phyloP scores from a whole-genome alignment of 2,797 vertebrate species.

The Rhodeus uyekii region DNA sequence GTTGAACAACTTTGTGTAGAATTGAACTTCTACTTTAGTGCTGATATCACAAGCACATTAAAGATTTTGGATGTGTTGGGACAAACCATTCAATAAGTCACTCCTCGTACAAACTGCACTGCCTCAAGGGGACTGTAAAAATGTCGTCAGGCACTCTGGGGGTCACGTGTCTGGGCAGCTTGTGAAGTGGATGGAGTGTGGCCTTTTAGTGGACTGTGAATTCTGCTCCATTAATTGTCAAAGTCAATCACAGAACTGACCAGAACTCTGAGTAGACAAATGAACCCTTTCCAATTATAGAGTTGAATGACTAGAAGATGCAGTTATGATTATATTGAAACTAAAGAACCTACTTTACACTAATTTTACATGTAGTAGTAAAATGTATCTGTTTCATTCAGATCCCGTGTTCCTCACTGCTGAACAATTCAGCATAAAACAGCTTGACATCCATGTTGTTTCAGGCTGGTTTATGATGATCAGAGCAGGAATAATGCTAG shows the following conservation, averaged over 20 bases:
- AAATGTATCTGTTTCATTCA: neutral
- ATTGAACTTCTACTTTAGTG: neutral
- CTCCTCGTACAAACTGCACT: neutral
- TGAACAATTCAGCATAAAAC: neutral
- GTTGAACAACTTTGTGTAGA: neutral
- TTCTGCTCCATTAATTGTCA: conserved; percentile 50
- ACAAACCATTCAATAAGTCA: conserved; percentile 3
- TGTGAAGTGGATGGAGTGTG: conserved; percentile 36
- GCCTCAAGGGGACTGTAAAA: conserved; percentile 31
- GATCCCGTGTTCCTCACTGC: neutral
- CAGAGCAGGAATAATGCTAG: neutral
- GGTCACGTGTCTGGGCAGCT: conserved; percentile 31
- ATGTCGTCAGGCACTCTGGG: conserved; percentile 12
- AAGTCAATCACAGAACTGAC: conserved; percentile 42
- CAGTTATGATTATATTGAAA: conserved; percentile 28
- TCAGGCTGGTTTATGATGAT: neutral
- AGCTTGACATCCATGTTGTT: neutral
- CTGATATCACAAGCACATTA: neutral
- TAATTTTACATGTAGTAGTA: conserved; percentile 3
- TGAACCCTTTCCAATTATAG: conserved; percentile 23
- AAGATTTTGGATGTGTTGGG: neutral
- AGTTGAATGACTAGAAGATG: conserved; percentile 23
- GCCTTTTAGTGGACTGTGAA: conserved; percentile 38
- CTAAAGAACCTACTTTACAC: conserved; percentile 19
- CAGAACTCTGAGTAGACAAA: conserved; percentile 11